Base-by-base conservation (phyloP, 2,888 invertebrate genomes). In the Hanleya hanleyi region DNA sequence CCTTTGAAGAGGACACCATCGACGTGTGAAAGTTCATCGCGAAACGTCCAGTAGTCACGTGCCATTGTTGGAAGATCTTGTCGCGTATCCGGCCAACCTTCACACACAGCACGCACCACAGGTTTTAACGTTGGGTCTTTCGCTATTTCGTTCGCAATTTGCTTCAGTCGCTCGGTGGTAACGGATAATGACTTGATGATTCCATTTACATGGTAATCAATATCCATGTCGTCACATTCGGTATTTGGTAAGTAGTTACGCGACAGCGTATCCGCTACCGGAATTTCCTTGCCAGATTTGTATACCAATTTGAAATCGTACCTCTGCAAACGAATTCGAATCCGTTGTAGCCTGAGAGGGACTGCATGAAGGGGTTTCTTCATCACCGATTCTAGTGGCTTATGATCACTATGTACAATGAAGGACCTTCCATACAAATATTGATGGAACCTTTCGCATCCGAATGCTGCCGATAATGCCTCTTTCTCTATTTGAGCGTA, bases 401-500 rank as follows among this genome's bases (percentile, higher is more conserved):
- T 70, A 47, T 70, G 73, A 33, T 73, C 73, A 5, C 70, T 74
- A 51, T 75, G 38, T 15, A 75, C 73, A 2, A 35, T 47, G 26
- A 75, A 57, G 33, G 37, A 37, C 9, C 62, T 18, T 5, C 75
- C 69, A 71, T 75, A 69, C 26, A 47, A 50, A 41, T 62, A 71
- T 18, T 71, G 50, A 37, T 75, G 51, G 32, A 49, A 71, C 9
- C 71, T 64, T 5, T 64, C 64, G 32, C 26, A 64, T 1, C 67
- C 64, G 57, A 69, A 67, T 32, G 67, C 18, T 15, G 70, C 73
- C 1, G 35, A 64, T 1, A 73, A 50, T 3, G 32, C 22, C 38
- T 77, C 74, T 37, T 69, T 77, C 36, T 78, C 73, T 0, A 75
- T 77, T 26, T 75, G 69, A 1, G 70, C 70, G 47, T 77, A 78